Percentiles rank a stretch among this genome's conserved stretches.
These are phyloP conservation scores for Callyntrura sp. DNA, from an alignment of 2,888 invertebrate species.

Conservation along the genomic window DNA sequence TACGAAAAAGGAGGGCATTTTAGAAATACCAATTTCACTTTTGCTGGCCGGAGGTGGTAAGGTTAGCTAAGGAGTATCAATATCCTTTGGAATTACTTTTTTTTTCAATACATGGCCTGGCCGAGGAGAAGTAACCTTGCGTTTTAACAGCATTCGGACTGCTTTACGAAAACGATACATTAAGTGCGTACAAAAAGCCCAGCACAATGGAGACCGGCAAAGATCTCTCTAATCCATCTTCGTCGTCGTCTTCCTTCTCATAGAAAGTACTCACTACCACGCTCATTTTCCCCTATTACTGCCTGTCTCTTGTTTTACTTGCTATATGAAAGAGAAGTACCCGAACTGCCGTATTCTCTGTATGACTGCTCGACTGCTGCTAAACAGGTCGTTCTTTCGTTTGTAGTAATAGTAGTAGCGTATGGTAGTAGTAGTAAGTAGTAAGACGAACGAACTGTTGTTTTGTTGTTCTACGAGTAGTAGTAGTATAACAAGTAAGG, in stretches of 20 bases:
- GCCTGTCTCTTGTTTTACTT: slow-evolving; percentile 27
- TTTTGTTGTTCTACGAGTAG: slow-evolving; percentile 13
- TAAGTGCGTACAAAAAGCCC: slow-evolving; percentile 10
- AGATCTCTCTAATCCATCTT: slow-evolving; percentile 35
- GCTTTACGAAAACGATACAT: not conserved
- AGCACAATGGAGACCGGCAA: slow-evolving; percentile 27
- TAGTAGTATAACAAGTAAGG: slow-evolving; percentile 3
- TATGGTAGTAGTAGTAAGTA: slow-evolving; percentile 10
- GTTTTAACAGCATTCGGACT: slow-evolving; percentile 16
- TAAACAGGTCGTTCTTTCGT: slow-evolving; percentile 18
- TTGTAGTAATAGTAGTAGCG: no score
- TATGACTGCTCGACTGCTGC: not conserved
- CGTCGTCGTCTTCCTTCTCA: slow-evolving; percentile 21
- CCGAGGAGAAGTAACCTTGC: slow-evolving; percentile 14
- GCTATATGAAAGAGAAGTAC: not conserved
- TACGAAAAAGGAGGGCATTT: not conserved
- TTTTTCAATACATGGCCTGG: not conserved
- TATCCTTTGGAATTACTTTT: not conserved
- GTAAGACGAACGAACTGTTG: slow-evolving; percentile 6
- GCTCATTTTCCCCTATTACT: slow-evolving; percentile 20
- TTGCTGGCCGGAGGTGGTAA: not conserved
- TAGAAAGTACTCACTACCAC: not conserved
- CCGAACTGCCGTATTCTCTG: not conserved
- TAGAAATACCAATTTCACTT: not conserved
- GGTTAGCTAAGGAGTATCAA: not conserved